Percentiles rank a stretch among this genome's conserved stretches.
Conservation (phyloP, 2,888 invertebrate genomes). For the Hemithea aestivaria region DNA sequence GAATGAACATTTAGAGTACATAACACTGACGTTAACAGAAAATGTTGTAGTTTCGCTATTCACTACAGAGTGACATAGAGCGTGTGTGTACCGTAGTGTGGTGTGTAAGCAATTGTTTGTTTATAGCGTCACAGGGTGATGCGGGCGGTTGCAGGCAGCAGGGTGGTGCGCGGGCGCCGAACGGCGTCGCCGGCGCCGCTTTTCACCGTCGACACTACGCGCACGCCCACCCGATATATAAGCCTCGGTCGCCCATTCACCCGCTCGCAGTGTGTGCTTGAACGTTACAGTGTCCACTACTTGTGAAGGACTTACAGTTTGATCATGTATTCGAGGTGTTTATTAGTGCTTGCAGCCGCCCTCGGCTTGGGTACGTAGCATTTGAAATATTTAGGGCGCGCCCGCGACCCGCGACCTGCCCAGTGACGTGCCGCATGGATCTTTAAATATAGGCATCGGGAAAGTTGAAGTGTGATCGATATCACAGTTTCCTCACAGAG, state of each 20-base stretch:
- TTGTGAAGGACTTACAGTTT: slow-evolving; percentile 72
- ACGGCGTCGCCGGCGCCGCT: slow-evolving; percentile 49
- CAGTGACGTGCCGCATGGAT: slow-evolving; percentile 41
- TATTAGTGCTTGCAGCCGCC: slow-evolving; percentile 81
- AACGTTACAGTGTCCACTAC: slow-evolving; percentile 75
- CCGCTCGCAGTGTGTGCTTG: slow-evolving; percentile 78
- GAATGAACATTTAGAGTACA: too few species aligned
- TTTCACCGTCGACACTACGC: slow-evolving; percentile 63
- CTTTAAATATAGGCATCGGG: slow-evolving; percentile 40
- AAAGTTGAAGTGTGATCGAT: slow-evolving; percentile 54
- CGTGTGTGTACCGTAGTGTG: neutral
- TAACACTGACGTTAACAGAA: too few species aligned
- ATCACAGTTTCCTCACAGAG: slow-evolving; percentile 43
- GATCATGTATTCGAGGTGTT: slow-evolving; percentile 77
- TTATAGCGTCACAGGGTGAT: slow-evolving; percentile 28
- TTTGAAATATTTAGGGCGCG: slow-evolving; percentile 70
- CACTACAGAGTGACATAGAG: too few species aligned
- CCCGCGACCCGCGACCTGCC: slow-evolving; percentile 35
- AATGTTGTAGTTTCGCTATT: too few species aligned
- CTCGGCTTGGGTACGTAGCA: slow-evolving; percentile 84
- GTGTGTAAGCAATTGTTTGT: slow-evolving; percentile 19
- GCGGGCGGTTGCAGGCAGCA: slow-evolving; percentile 20
- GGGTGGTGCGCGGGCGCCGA: slow-evolving; percentile 42
- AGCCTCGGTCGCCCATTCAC: slow-evolving; percentile 75
- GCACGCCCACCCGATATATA: slow-evolving; percentile 73